phyloP scores from a whole-genome alignment of 2,113 vertebrate species.

The Ia io region DNA sequence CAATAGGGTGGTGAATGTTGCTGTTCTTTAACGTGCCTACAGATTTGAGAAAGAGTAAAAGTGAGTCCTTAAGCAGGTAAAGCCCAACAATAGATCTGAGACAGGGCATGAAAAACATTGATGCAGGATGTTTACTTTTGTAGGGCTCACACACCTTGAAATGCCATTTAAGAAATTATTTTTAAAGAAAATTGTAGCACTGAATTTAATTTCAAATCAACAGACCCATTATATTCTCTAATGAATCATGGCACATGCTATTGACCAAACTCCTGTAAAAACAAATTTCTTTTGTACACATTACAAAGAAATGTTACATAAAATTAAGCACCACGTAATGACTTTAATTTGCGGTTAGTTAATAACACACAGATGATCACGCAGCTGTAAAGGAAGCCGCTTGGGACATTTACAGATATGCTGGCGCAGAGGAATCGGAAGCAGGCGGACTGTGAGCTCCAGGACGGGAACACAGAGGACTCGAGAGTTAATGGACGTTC shows the following conservation, averaged over 20 bases:
- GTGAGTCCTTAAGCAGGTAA: background rate
- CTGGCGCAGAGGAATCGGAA: conserved; percentile 23
- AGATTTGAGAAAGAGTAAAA: conserved; percentile 18
- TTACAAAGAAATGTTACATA: conserved; percentile 77
- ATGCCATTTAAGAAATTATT: conserved; percentile 60
- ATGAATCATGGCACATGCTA: conserved; percentile 72
- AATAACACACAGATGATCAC: conserved; percentile 77
- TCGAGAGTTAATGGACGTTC: background rate
- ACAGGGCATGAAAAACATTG: background rate
- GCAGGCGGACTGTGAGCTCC: background rate
- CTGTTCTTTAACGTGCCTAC: background rate
- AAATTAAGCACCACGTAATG: conserved; percentile 80
- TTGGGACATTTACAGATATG: conserved; percentile 66
- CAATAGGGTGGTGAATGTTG: background rate
- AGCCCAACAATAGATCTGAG: background rate
- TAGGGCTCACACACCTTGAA: conserved; percentile 45
- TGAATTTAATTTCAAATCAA: conserved; percentile 63
- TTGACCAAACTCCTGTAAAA: conserved; percentile 78
- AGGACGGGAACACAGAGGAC: background rate
- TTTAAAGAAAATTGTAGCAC: conserved; percentile 44
- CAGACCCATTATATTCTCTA: conserved; percentile 59
- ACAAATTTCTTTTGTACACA: conserved; percentile 76
- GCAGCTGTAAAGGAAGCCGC: conserved; percentile 63
- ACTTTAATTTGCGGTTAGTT: conserved; percentile 80
- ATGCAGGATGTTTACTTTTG: background rate